A percentile compares a stretch with the other conserved stretches of the same genome.
These are phyloP conservation scores for Phylloscopus trochiloides DNA, from an alignment of 2,113 vertebrate species.

Conservation along the genomic window DNA sequence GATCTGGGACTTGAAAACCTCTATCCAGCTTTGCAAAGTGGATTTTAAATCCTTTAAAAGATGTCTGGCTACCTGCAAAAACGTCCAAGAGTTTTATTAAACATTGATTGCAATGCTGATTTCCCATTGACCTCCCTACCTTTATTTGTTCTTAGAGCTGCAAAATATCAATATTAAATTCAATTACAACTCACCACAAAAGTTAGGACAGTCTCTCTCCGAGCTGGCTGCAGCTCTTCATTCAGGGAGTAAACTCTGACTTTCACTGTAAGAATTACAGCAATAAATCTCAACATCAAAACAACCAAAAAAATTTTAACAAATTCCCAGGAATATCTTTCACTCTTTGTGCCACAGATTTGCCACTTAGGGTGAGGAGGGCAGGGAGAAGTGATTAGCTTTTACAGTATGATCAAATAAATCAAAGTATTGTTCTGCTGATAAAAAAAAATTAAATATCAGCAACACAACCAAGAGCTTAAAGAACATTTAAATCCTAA, in stretches of 20 bases:
- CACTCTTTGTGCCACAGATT: not conserved
- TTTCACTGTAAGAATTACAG: constrained; percentile 75
- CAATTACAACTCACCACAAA: constrained; percentile 73
- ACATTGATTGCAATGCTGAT: not conserved
- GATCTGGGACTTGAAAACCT: not conserved
- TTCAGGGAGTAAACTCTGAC: constrained; percentile 88
- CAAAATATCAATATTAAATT: not conserved
- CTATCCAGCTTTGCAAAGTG: not conserved
- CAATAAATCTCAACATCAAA: not conserved
- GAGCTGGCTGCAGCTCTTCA: constrained; percentile 85
- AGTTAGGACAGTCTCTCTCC: constrained; percentile 79
- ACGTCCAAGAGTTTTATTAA: not conserved
- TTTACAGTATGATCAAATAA: not conserved
- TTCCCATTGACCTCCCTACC: not conserved
- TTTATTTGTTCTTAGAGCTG: not conserved
- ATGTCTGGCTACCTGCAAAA: not conserved
- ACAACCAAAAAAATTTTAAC: not conserved
- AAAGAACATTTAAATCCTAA: not conserved
- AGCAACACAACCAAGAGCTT: not conserved
- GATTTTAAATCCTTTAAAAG: not conserved
- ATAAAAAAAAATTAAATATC: not conserved
- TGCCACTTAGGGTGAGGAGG: not conserved
- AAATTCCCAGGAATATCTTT: not conserved
- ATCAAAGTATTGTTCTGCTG: not conserved
- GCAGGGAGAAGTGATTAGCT: not conserved